phyloP scores from a whole-genome alignment of 2,888 invertebrate genomes.

The Bembecia ichneumoniformis region DNA sequence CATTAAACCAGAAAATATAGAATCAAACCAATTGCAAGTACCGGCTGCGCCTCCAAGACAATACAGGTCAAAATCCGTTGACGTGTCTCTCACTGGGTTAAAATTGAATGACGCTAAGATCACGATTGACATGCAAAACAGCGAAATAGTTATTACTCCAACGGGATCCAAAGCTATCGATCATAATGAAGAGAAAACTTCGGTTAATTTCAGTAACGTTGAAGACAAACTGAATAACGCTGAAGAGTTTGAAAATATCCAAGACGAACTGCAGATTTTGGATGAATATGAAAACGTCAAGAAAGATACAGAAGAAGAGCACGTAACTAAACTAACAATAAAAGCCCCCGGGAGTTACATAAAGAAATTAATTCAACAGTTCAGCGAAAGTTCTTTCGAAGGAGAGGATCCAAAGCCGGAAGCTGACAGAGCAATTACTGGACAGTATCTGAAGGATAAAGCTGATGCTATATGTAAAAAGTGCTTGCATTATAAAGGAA shows the following conservation, averaged over 20 bases:
- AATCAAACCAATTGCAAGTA: slow-evolving; percentile 47
- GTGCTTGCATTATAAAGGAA: slow-evolving; percentile 65
- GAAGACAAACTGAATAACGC: slow-evolving; percentile 43
- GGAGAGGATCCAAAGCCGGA: slow-evolving; percentile 51
- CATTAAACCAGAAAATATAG: slow-evolving; percentile 42
- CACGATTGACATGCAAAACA: slow-evolving; percentile 54
- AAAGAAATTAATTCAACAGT: slow-evolving; percentile 63
- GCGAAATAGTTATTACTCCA: slow-evolving; percentile 57
- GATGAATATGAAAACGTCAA: slow-evolving; percentile 32
- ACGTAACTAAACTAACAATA: slow-evolving; percentile 49
- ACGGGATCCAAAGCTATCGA: slow-evolving; percentile 41
- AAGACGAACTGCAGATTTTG: slow-evolving; percentile 49
- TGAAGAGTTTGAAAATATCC: slow-evolving; percentile 50
- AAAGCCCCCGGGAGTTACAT: slow-evolving; percentile 62
- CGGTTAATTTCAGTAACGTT: slow-evolving; percentile 34
- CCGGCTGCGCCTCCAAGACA: slow-evolving; percentile 53
- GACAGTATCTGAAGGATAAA: slow-evolving; percentile 49
- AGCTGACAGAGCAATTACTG: slow-evolving; percentile 42
- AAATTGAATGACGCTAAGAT: slow-evolving; percentile 53
- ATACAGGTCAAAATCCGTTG: slow-evolving; percentile 71
- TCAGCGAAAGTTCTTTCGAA: slow-evolving; percentile 61
- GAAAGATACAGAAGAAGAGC: slow-evolving; percentile 24
- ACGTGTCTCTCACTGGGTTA: slow-evolving; percentile 54
- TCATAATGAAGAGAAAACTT: slow-evolving; percentile 16
- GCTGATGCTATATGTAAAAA: slow-evolving; percentile 68